Conservation (phyloP, 2,113 vertebrate species). For the Capreolus pygargus region DNA sequence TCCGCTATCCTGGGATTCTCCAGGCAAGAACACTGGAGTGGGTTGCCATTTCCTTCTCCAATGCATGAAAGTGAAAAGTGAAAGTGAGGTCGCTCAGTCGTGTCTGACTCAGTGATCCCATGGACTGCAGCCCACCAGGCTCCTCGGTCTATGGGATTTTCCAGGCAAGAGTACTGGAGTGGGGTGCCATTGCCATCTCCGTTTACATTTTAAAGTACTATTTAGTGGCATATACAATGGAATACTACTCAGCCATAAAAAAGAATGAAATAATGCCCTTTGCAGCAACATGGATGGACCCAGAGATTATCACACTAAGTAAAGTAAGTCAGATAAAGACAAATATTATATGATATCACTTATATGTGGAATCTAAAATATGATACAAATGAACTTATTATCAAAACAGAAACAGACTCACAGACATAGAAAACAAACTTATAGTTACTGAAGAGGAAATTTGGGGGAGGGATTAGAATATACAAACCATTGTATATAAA, state of each 20-base stretch:
- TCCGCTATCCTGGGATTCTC: too few species aligned
- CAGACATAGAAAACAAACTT: background rate
- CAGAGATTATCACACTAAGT: background rate
- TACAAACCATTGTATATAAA: background rate
- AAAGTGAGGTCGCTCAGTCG: background rate
- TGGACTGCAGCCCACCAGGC: background rate
- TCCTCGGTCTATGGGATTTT: background rate
- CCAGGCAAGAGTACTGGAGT: background rate
- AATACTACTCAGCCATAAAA: background rate
- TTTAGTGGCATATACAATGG: background rate
- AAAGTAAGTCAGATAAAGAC: background rate
- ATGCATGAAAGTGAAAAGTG: too few species aligned
- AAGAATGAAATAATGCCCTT: background rate
- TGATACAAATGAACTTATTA: background rate
- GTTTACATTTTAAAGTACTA: background rate
- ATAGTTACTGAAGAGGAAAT: background rate
- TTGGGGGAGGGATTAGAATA: background rate
- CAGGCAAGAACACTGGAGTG: too few species aligned
- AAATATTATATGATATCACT: background rate
- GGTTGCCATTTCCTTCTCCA: too few species aligned
- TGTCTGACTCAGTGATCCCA: accelerated
- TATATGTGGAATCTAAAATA: background rate
- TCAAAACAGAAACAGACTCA: background rate
- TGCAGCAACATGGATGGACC: background rate
- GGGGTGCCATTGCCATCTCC: background rate